phyloP scores from a whole-genome alignment of 1,140 invertebrate species.

The Zophobas atratus region DNA sequence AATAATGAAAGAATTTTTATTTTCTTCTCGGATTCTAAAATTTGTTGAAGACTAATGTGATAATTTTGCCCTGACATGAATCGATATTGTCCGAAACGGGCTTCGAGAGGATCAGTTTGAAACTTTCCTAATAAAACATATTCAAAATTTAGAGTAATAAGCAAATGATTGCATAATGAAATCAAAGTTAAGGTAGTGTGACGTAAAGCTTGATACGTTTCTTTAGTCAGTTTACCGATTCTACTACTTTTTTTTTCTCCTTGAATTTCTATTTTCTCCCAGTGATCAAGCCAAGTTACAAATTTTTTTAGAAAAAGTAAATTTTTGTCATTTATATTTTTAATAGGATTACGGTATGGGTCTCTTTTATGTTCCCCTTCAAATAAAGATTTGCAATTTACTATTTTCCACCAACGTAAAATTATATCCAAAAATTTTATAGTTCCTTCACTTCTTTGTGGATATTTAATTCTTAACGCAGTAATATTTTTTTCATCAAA shows the following conservation, averaged over 20 bases:
- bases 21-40: constrained; percentile 51
- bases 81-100: constrained; percentile 48
- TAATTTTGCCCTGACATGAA: constrained; percentile 44
- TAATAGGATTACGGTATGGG: constrained; percentile 6
- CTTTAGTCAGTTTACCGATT: constrained; percentile 17
- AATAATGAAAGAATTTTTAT: constrained; percentile 30
- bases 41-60: constrained; percentile 39
- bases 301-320: constrained; percentile 21
- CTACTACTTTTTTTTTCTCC: background rate
- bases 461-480: constrained; percentile 5
- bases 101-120: constrained; percentile 50
- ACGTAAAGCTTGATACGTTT: background rate
- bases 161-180: background rate
- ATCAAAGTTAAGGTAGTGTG: constrained; percentile 1
- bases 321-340: constrained; percentile 22
- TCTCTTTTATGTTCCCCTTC: background rate
- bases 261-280: constrained; percentile 12
- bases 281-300: constrained; percentile 15
- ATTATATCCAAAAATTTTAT: constrained; percentile 18
- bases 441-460: constrained; percentile 21
- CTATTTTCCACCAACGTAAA: constrained; percentile 39
- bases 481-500: constrained; percentile 28
- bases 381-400: constrained; percentile 17
- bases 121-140: constrained; percentile 47
- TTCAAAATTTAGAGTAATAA: constrained; percentile 2